phyloP scores from a whole-genome alignment of 2,113 vertebrate genomes.

The Rhodinocichla rosea region DNA sequence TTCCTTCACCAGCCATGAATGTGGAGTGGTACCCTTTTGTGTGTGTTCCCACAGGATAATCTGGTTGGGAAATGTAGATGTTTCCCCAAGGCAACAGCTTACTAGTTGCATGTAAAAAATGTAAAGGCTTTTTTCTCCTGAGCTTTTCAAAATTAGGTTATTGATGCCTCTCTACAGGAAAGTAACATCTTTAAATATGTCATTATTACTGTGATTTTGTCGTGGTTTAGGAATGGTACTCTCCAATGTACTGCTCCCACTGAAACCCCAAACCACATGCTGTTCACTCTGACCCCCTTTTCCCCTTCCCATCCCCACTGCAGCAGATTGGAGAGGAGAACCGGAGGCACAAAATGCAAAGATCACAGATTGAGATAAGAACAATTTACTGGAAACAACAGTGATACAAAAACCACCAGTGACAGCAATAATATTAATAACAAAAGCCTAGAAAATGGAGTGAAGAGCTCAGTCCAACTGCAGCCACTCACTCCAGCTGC shows the following conservation, averaged over 20 bases:
- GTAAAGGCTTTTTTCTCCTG: not conserved
- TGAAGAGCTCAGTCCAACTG: not conserved
- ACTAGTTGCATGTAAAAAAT: not conserved
- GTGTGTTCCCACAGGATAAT: not conserved
- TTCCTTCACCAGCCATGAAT: not conserved
- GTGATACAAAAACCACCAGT: not conserved
- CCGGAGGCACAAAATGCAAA: not conserved
- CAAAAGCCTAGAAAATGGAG: not conserved
- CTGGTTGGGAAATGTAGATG: not conserved
- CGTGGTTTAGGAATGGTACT: not conserved
- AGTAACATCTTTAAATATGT: not conserved
- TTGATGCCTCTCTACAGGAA: not conserved
- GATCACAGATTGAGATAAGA: not conserved
- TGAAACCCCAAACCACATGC: not conserved
- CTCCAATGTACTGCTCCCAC: not conserved
- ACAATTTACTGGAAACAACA: not conserved
- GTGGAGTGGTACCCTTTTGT: not conserved
- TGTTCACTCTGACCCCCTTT: not conserved
- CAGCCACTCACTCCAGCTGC: rapidly evolving
- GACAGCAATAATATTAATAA: not conserved
- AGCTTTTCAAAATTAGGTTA: not conserved
- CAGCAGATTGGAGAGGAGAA: not conserved
- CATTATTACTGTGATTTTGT: not conserved
- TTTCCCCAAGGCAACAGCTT: not conserved
- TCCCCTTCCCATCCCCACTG: not conserved